Percentiles rank a stretch among this genome's conserved stretches.
phyloP scores from a whole-genome alignment of 2,888 invertebrate genomes.

The Nezara viridula region DNA sequence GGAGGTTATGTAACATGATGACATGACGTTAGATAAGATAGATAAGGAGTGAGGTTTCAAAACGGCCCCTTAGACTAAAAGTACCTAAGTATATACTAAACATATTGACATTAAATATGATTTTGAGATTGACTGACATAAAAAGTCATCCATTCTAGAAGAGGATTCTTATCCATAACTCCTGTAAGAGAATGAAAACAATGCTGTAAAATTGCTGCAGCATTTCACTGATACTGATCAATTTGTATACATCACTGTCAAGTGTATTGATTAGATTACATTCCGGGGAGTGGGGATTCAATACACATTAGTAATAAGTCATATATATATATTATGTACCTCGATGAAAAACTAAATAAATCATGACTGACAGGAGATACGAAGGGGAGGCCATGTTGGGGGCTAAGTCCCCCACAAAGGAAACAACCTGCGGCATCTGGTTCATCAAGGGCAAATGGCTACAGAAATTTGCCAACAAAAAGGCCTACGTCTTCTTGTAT shows the following conservation, averaged over 20 bases:
- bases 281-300: not conserved
- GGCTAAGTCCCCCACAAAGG: slow-evolving; percentile 73
- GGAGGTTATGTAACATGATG: no score
- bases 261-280: slow-evolving; percentile 29
- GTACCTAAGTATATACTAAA: no score
- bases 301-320: not conserved
- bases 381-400: slow-evolving; percentile 58
- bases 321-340: not conserved
- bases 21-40: no score
- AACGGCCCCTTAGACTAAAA: no score
- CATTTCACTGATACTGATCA: not conserved
- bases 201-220: not conserved
- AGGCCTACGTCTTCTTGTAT: slow-evolving; percentile 75
- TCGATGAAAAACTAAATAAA: not conserved
- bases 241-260: not conserved
- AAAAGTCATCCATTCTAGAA: not conserved
- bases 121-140: no score
- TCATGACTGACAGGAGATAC: slow-evolving; percentile 25
- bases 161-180: not conserved
- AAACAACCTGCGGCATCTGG: slow-evolving; percentile 78
- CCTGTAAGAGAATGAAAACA: not conserved
- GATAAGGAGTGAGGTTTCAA: no score
- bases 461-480: slow-evolving; percentile 75
- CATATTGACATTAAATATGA: no score
- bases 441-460: slow-evolving; percentile 73